Conservation (phyloP, 1,140 invertebrate species). For the Pararge aegeria region DNA sequence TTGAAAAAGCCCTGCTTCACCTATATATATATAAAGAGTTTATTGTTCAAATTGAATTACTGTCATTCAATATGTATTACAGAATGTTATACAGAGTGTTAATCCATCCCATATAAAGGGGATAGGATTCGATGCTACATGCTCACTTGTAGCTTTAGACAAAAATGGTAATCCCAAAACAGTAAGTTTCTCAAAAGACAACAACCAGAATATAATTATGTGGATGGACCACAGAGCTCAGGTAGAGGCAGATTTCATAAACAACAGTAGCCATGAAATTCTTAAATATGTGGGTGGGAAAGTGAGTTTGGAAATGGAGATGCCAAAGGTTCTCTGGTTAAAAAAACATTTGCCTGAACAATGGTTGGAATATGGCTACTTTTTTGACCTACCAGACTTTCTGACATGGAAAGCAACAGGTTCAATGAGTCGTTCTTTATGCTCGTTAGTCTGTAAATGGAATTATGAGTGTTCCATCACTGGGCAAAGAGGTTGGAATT, state of each 20-base stretch:
- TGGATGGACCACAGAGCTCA: conserved; percentile 98
- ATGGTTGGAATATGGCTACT: conserved; percentile 86
- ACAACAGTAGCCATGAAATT: conserved; percentile 86
- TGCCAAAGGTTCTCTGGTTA: conserved; percentile 97
- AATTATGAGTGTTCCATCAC: conserved; percentile 86
- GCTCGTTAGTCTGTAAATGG: conserved; percentile 97
- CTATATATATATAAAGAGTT: too few relatives aligned
- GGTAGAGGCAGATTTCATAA: conserved; percentile 91
- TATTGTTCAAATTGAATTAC: too few relatives aligned
- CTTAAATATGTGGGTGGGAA: conserved; percentile 94
- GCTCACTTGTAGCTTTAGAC: conserved; percentile 93
- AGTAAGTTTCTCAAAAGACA: conserved; percentile 86
- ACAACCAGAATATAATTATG: conserved; percentile 93
- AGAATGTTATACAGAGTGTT: conserved; percentile 83
- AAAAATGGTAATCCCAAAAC: conserved; percentile 85
- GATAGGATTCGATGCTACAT: conserved; percentile 98
- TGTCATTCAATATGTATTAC: conserved; percentile 32
- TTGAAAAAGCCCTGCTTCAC: too few relatives aligned
- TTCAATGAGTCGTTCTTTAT: conserved; percentile 89
- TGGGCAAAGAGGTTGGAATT: conserved; percentile 85
- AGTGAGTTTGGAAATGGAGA: conserved; percentile 97
- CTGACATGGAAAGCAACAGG: conserved; percentile 95
- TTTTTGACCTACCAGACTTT: conserved; percentile 97
- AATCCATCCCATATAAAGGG: conserved; percentile 84
- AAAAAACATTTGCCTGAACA: conserved; percentile 87